Evolutionary conservation across 2,797 vertebrate species (phyloP), one percentile per base, ranked within the genome.

Genomic region (Erpetoichthys calabaricus): DNA sequence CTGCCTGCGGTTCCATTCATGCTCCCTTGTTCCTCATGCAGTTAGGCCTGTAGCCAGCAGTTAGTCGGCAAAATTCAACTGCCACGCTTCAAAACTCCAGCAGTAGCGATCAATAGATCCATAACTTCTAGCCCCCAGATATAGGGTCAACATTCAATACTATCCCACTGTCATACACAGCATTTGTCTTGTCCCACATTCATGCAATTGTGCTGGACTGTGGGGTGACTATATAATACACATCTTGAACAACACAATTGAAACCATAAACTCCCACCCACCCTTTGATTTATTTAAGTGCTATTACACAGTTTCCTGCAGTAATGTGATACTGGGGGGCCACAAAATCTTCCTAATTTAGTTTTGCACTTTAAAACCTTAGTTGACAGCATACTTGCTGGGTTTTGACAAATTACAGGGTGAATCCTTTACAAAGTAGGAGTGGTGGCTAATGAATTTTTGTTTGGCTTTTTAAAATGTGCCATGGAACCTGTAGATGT

Each of bases 231-330:
- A 71, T 70, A 81, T 85, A 85, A 85, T 82, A 62, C 82, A 70
- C 72, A 74, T 75, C 74, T 68, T 82, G 88, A 97, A 95, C 83
- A 84, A 86, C 89, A 91, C 91, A 97, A 97, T 91, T 88, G 82
- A 78, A 82, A 77, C 84, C 89, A 89, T 91, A 89, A 92, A 89
- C 90, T 89, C 89, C 88, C 82, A 80, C 86, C 80, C 86, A 74
- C 77, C 82, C 89, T 92, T 80, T 94, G 84, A 84, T 87, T 77
- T 75, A 77, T 80, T 75, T 82, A 86, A 85, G 84, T 76, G 74
- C 79, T 83, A 75, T 82, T 80, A 92, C 91, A 93, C 77, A 88
- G 73, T 83, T 85, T 89, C 91, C 89, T 89, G 88, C 87, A 83
- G 91, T 68, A 88, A 65, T 64, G 57, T 25, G 70, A 75, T 69